Percentiles rank a stretch among this genome's conserved stretches.
phyloP scores from a whole-genome alignment of 2,113 vertebrate species.

The Ctenodactylus gundi region DNA sequence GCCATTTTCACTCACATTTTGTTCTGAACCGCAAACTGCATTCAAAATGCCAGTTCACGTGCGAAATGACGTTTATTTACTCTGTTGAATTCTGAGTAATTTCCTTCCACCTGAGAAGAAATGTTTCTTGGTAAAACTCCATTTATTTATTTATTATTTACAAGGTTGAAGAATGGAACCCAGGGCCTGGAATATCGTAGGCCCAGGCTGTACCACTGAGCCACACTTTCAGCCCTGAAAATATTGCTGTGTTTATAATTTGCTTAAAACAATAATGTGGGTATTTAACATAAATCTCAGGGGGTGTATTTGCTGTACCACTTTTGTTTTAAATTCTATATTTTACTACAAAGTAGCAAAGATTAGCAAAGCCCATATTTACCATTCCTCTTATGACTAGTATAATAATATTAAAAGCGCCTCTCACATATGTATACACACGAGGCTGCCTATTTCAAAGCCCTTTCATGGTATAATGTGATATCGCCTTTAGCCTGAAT shows the following conservation, averaged over 20 bases:
- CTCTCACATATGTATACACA: not conserved
- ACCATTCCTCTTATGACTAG: not conserved
- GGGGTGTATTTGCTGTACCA: not conserved
- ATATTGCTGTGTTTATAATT: not conserved
- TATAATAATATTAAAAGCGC: not conserved
- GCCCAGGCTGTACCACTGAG: not conserved
- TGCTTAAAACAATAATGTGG: constrained; percentile 24
- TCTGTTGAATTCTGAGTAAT: not conserved
- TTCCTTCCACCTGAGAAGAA: constrained; percentile 40
- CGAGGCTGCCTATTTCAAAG: not conserved
- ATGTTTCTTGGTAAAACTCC: not conserved
- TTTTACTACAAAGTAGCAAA: constrained; percentile 31
- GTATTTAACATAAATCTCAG: constrained; percentile 1
- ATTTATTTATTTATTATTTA: not conserved
- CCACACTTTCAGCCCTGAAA: not conserved
- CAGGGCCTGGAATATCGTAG: not conserved
- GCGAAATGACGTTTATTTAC: constrained; percentile 23
- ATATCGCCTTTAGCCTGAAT: not conserved
- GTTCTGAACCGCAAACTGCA: not conserved
- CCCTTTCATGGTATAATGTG: not conserved
- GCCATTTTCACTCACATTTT: not conserved
- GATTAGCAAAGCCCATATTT: constrained; percentile 29
- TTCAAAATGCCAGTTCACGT: no score
- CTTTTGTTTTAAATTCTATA: not conserved
- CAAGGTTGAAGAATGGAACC: not conserved